Evolutionary conservation across 1,140 invertebrate genomes (phyloP), one percentile per base, ranked within the genome.

Genomic region (Lepidostoma basale): DNA sequence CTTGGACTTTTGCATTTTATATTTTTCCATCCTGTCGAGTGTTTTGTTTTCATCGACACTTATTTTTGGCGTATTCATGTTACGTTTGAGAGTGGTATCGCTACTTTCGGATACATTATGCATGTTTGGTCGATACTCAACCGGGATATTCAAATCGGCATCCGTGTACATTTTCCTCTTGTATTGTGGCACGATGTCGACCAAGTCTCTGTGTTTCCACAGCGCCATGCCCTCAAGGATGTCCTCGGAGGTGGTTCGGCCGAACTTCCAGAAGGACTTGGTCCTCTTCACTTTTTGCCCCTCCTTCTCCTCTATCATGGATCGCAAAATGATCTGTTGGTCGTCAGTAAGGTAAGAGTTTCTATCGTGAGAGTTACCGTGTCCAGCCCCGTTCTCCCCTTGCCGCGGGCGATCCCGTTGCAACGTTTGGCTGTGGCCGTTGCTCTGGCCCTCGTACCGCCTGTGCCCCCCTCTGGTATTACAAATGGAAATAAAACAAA

Each of bases 241-340:
- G 52, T 89, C 88, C 63, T 86, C 86, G 28, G 89, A 86, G 12
- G 87, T 85, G 1, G 86, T 88, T 36, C 88, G 85, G 39, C 90
- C 88, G 74, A 94, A 93, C 72, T 90, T 89, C 92, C 91, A 93
- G 70, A 94, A 93, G 0, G 90, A 92, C 77, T 93, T 93, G 0
- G 91, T 93, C 28, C 92, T 81, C 76, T 93, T 93, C 0, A 94
- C 86, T 83, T 86, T 80, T 77, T 84, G 77, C 23, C 81, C 75
- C 72, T 81, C 77, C 72, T 78, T 80, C 49, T 82, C 81, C 77
- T 80, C 79, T 47, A 83, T 81, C 80, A 84, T 83, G 45, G 80
- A 81, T 6, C 82, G 77, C 36, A 85, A 65, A 70, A 83, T 77
- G 36, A 83, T 67, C 66, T 84, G 82, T 70, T 83, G 81, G 72